Base-by-base conservation (phyloP, 2,113 vertebrate genomes). In the Vimba vimba region DNA sequence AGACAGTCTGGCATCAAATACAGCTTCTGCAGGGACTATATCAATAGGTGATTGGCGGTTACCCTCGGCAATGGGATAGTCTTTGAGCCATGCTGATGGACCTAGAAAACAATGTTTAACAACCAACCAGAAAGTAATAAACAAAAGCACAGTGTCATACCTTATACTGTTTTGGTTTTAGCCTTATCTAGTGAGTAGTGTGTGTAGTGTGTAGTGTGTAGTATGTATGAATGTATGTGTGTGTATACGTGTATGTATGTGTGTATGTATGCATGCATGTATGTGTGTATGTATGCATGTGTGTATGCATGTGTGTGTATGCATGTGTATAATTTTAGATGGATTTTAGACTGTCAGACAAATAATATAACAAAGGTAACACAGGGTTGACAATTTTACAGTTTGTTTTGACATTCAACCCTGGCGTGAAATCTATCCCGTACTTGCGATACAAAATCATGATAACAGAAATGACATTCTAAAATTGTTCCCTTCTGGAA, bases 21-120 rank as follows among this genome's bases (percentile, higher is more conserved):
- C 93, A 10, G 96, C 96, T 86, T 95, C 90, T 0, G 92, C 91
- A 21, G 97, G 94, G n/a, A 95, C 81, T 1, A 99, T 99, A 89
- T 99, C 94, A 57, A 99, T 97, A 47, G 98, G 98, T 73, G 98
- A 99, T 83, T 99, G 98, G 0, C 96, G 96, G 68, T 88, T 91
- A 39, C 98, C 97, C 87, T 95, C 85, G 47, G 98, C 98, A 47
- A 98, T 93, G 0, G 98, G 97, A 85, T 93, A 99, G 71, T 94
- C 93, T 86, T 94, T 96, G 93, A 97, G 93, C 98, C 98, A 99
- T 39, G 94, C 92, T 0, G 94, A 94, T 39, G 98, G 98, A 85
- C 98, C 98, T 99, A 0, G 85, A 76, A 50, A 21, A 79, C 25
- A 86, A 39, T 71, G 39, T 39, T 71, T 57, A 23, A 57, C 6